A percentile compares a stretch with the other conserved stretches of the same genome.
phyloP scores from a whole-genome alignment of 2,113 vertebrate species.

The Eidolon helvum region DNA sequence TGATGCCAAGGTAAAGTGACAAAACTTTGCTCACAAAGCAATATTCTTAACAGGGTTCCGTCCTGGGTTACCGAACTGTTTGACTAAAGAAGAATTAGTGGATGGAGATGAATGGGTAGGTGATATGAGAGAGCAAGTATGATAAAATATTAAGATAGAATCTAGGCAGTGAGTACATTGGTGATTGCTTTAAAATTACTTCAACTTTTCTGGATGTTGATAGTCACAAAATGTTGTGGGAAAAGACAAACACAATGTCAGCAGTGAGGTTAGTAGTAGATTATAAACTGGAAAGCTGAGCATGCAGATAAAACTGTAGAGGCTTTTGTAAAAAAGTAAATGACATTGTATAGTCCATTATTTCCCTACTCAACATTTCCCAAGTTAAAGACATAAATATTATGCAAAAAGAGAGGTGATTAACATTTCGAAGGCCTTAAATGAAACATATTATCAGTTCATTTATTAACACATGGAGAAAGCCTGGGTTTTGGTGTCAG shows the following conservation, averaged over 20 bases:
- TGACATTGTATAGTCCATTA: neutral
- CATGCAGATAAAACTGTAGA: neutral
- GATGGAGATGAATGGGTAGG: neutral
- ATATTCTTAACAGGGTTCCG: neutral
- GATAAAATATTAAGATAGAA: neutral
- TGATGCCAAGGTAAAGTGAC: neutral
- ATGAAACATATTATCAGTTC: neutral
- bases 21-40: slow-evolving; percentile 21
- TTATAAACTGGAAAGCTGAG: neutral
- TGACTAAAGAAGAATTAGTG: neutral
- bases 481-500: neutral
- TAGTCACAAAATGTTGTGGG: neutral
- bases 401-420: neutral
- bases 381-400: neutral
- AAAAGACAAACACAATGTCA: neutral
- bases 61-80: neutral
- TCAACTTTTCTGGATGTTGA: neutral
- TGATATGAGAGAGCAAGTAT: neutral
- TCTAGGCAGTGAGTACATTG: neutral
- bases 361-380: neutral
- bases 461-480: neutral
- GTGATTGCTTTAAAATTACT: neutral
- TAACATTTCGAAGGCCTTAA: neutral
- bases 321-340: neutral
- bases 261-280: neutral